phyloP scores from a whole-genome alignment of 2,113 vertebrate species.

The Nothoprocta pentlandii region DNA sequence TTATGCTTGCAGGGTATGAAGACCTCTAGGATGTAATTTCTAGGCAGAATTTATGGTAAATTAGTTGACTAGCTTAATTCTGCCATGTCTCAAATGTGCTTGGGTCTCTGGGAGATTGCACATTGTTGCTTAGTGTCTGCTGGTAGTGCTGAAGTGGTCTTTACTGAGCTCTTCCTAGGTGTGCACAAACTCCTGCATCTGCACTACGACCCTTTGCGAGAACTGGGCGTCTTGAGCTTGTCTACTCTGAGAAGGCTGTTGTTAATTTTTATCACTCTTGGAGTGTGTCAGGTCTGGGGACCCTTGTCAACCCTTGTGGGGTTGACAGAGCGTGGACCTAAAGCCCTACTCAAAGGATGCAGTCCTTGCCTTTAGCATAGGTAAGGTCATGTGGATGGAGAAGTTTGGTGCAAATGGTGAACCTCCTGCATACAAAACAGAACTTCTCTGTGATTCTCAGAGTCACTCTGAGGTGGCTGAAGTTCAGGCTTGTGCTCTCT shows the following conservation, averaged over 20 bases:
- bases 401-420: neutral
- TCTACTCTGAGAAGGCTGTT: neutral
- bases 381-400: neutral
- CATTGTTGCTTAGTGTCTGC: neutral
- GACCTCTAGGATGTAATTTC: neutral
- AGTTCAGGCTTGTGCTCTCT: neutral
- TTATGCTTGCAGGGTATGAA: rapidly evolving
- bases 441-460: neutral
- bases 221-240: neutral
- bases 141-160: neutral
- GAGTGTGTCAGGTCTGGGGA: neutral
- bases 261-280: neutral
- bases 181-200: neutral
- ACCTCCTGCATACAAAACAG: neutral
- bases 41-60: neutral
- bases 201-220: neutral
- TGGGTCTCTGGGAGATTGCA: neutral
- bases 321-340: neutral
- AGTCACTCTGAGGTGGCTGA: neutral
- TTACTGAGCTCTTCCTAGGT: neutral
- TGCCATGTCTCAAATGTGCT: neutral
- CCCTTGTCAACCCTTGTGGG: neutral
- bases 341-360: rapidly evolving
- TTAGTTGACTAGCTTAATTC: slow-evolving; percentile 25
- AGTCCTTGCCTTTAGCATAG: rapidly evolving